A percentile compares a stretch with the other conserved stretches of the same genome.
These are phyloP conservation scores for Silurus glanis DNA, from an alignment of 2,113 vertebrate genomes.

Conservation along the genomic window DNA sequence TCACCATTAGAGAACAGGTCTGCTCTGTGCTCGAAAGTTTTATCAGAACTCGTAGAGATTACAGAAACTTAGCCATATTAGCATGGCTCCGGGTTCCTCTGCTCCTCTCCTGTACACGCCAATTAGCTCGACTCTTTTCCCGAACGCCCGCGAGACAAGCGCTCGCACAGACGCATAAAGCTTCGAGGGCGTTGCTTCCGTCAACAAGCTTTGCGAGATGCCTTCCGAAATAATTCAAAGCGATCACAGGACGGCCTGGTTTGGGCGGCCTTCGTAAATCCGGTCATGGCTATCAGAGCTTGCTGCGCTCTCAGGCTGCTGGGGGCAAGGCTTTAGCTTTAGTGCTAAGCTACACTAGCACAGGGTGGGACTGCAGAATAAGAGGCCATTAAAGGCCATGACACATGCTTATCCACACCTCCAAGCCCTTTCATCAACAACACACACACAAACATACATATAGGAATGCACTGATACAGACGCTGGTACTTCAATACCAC, in stretches of 20 bases:
- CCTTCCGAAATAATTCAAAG: slow-evolving; percentile 72
- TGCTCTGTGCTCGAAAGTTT: slow-evolving; percentile 23
- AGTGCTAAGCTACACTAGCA: slow-evolving; percentile 55
- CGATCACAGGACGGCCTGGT: slow-evolving; percentile 73
- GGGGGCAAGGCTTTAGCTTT: slow-evolving; percentile 66
- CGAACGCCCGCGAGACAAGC: slow-evolving; percentile 62
- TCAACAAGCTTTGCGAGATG: slow-evolving; percentile 71
- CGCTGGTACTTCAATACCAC: not conserved
- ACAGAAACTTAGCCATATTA: slow-evolving; percentile 43
- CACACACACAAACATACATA: not conserved
- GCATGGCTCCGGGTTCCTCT: slow-evolving; percentile 67
- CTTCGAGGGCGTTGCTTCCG: slow-evolving; percentile 64
- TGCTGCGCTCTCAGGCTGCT: slow-evolving; percentile 66
- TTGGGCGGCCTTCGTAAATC: slow-evolving; percentile 76
- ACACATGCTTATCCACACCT: slow-evolving; percentile 77
- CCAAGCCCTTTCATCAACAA: slow-evolving; percentile 63
- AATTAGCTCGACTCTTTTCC: slow-evolving; percentile 74
- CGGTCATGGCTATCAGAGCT: slow-evolving; percentile 76
- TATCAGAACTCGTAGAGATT: slow-evolving; percentile 25
- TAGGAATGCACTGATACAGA: not conserved
- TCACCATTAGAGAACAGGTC: slow-evolving; percentile 1
- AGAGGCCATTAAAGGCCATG: slow-evolving; percentile 75
- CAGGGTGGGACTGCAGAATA: slow-evolving; percentile 71
- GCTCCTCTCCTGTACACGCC: slow-evolving; percentile 67
- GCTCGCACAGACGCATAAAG: slow-evolving; percentile 58